A percentile compares a stretch with the other conserved stretches of the same genome.
phyloP scores from a whole-genome alignment of 2,113 vertebrate genomes.

The Eulacestoma nigropectus region DNA sequence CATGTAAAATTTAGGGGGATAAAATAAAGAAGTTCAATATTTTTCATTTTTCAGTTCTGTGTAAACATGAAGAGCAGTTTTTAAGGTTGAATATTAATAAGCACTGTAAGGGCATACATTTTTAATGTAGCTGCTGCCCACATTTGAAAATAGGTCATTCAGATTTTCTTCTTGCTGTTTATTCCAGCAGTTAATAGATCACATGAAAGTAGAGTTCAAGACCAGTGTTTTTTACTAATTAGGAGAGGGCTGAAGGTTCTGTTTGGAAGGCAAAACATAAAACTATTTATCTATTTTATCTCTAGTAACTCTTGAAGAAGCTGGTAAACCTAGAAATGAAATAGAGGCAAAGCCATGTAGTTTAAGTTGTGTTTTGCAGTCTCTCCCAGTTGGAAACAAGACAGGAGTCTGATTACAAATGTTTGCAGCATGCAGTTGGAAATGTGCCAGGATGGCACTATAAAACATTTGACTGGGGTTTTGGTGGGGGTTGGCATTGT shows the following conservation, averaged over 20 bases:
- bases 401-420: background rate
- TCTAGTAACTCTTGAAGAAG: background rate
- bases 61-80: background rate
- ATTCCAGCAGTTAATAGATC: background rate
- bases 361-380: background rate
- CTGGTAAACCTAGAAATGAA: background rate
- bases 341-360: background rate
- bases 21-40: background rate
- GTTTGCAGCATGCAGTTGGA: background rate
- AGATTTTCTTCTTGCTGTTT: slow-evolving; percentile 15
- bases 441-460: background rate
- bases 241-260: background rate
- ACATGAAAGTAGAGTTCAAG: background rate
- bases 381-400: slow-evolving; percentile 2
- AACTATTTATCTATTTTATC: background rate
- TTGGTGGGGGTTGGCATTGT: background rate
- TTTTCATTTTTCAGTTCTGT: background rate
- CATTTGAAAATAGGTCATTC: slow-evolving; percentile 47
- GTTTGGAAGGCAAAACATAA: background rate
- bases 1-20: background rate
- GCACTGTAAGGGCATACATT: slow-evolving; percentile 28
- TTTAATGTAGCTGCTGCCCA: slow-evolving; percentile 53
- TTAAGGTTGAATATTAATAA: slow-evolving; percentile 34
- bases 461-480: background rate
- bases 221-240: background rate